Percentiles rank a stretch among this genome's conserved stretches.
Evolutionary conservation across 1,140 invertebrate species (phyloP).

Genomic region (Rhagoletis pomonella): DNA sequence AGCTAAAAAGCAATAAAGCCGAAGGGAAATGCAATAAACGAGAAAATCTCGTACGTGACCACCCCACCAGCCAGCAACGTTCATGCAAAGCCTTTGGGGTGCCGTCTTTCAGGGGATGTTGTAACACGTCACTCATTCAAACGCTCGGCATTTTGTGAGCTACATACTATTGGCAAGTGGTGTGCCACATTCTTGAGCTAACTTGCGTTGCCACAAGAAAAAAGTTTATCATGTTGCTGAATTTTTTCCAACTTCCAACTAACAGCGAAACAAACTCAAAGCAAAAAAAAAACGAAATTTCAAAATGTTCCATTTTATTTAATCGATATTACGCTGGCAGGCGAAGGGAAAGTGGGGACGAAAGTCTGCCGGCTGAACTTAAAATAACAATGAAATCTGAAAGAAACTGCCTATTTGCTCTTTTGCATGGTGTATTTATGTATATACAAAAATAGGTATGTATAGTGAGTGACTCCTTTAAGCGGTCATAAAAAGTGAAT

Average conservation of each 20-base stretch:
- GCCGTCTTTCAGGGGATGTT: not conserved
- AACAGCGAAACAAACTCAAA: not conserved
- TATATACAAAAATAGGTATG: too few species aligned
- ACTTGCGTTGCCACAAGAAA: not conserved
- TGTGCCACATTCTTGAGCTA: not conserved
- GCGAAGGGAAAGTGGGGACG: not conserved
- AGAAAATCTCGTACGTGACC: conserved; percentile 74
- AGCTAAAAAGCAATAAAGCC: conserved; percentile 70
- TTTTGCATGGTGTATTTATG: not conserved
- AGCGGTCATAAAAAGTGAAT: not conserved
- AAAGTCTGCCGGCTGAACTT: not conserved
- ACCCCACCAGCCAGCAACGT: conserved; percentile 68
- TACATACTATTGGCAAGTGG: not conserved
- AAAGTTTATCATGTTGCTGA: not conserved
- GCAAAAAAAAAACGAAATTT: not conserved
- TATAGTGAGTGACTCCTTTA: not conserved
- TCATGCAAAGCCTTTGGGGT: conserved; percentile 48
- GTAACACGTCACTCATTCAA: not conserved
- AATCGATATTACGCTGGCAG: conserved; percentile 54
- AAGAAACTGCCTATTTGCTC: not conserved
- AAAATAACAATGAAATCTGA: conserved; percentile 35
- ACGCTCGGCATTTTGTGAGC: not conserved
- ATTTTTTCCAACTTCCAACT: not conserved
- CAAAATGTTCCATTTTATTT: conserved; percentile 47
- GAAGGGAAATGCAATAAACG: conserved; percentile 74